These are phyloP conservation scores for Episyrphus balteatus DNA, from an alignment of 1,140 invertebrate genomes.

Conservation along the genomic window DNA sequence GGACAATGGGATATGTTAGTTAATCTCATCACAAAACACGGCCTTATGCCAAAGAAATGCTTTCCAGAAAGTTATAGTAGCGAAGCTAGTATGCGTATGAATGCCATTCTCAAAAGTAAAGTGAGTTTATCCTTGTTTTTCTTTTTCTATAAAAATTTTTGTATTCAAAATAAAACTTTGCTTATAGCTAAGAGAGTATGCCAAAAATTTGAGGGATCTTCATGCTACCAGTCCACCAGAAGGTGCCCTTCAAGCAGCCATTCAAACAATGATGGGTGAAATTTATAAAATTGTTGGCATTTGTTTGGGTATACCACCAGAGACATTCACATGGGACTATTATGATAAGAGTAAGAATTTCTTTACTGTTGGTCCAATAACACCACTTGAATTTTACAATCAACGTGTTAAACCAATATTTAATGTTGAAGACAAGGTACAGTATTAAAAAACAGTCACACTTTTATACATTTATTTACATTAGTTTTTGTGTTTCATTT, in stretches of 20 bases:
- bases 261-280: constrained; percentile 56
- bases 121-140: constrained; percentile 36
- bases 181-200: constrained; percentile 64
- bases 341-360: constrained; percentile 78
- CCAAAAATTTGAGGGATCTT: constrained; percentile 54
- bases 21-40: constrained; percentile 76
- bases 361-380: constrained; percentile 61
- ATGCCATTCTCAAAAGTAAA: constrained; percentile 68
- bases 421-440: constrained; percentile 73
- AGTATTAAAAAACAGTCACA: background rate
- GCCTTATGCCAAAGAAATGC: constrained; percentile 75
- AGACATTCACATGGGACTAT: constrained; percentile 75
- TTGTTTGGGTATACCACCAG: constrained; percentile 65
- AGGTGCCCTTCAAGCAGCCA: constrained; percentile 41
- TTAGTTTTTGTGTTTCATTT: constrained; percentile 11
- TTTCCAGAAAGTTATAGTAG: constrained; percentile 74
- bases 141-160: background rate
- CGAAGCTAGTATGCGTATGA: constrained; percentile 61
- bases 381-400: constrained; percentile 70
- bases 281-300: constrained; percentile 77
- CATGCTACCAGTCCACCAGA: constrained; percentile 40
- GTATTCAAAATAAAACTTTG: background rate
- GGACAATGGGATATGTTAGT: constrained; percentile 89
- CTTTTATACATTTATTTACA: background rate
- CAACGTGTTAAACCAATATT: constrained; percentile 65